These are phyloP conservation scores for Hypomecis punctinalis DNA, from an alignment of 2,888 invertebrate species.

Conservation along the genomic window DNA sequence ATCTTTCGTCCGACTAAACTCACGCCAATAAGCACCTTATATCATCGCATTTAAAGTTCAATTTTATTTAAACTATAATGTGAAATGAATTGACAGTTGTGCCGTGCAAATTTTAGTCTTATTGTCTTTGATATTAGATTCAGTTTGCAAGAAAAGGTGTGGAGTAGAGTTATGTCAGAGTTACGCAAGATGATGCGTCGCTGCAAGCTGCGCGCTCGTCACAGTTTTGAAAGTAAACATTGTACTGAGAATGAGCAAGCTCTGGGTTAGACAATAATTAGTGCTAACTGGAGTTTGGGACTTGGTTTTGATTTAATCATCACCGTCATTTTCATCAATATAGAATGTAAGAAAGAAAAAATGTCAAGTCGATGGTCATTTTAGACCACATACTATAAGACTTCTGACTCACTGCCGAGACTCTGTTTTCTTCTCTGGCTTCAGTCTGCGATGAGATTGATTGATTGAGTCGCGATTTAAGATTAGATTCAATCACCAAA, in stretches of 20 bases:
- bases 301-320: too few species aligned
- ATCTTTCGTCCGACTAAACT: neutral
- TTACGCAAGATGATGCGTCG: conserved; percentile 22
- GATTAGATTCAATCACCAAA: too few species aligned
- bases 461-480: too few species aligned
- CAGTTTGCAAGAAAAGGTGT: neutral
- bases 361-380: too few species aligned
- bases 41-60: neutral
- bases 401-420: too few species aligned
- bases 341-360: too few species aligned
- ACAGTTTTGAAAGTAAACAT: conserved; percentile 14
- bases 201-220: conserved; percentile 12
- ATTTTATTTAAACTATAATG: neutral
- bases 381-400: too few species aligned
- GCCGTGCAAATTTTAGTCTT: neutral
- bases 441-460: too few species aligned
- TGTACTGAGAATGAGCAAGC: too few species aligned
- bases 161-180: conserved; percentile 9
- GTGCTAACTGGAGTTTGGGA: too few species aligned
- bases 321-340: too few species aligned
- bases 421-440: too few species aligned
- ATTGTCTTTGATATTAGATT: neutral
- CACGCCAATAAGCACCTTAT: neutral
- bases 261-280: neutral
- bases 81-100: neutral